Conservation (phyloP, 2,888 invertebrate genomes). For the Macrophya annulata region DNA sequence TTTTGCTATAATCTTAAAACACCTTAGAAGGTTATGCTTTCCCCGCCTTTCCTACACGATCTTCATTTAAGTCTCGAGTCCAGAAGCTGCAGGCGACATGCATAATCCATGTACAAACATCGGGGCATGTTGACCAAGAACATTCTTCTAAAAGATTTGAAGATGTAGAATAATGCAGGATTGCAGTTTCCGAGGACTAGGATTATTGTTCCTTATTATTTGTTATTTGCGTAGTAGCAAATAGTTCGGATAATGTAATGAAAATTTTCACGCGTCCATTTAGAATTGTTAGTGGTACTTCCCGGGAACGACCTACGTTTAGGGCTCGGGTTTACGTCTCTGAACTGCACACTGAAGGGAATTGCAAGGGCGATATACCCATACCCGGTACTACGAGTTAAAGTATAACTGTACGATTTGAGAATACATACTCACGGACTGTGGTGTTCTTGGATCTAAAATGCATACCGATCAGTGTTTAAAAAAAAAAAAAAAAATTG, state of each 20-base stretch:
- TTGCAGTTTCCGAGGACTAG: not conserved
- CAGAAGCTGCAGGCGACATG: not conserved
- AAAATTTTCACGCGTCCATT: slow-evolving; percentile 50
- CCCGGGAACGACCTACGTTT: slow-evolving; percentile 44
- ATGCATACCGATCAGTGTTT: slow-evolving; percentile 5
- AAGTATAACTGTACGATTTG: not conserved
- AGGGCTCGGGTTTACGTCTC: slow-evolving; percentile 14
- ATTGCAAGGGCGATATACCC: slow-evolving; percentile 21
- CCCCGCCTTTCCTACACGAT: not conserved
- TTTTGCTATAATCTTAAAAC: not conserved
- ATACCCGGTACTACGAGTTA: slow-evolving; percentile 3
- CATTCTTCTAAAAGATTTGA: not conserved
- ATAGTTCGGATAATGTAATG: slow-evolving; percentile 34
- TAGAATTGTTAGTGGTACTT: slow-evolving; percentile 43
- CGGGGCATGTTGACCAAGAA: not conserved
- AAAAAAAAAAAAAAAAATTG: not conserved
- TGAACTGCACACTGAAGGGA: slow-evolving; percentile 22
- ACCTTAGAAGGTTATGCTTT: not conserved
- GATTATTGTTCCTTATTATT: not conserved
- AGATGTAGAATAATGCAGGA: not conserved
- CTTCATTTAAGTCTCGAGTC: not conserved
- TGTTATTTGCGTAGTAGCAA: not conserved
- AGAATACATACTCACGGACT: not conserved
- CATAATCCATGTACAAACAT: slow-evolving; percentile 4
- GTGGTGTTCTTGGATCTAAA: not conserved